Evolutionary conservation across 2,797 vertebrate genomes (phyloP).

Genomic region (Bradypus variegatus): DNA sequence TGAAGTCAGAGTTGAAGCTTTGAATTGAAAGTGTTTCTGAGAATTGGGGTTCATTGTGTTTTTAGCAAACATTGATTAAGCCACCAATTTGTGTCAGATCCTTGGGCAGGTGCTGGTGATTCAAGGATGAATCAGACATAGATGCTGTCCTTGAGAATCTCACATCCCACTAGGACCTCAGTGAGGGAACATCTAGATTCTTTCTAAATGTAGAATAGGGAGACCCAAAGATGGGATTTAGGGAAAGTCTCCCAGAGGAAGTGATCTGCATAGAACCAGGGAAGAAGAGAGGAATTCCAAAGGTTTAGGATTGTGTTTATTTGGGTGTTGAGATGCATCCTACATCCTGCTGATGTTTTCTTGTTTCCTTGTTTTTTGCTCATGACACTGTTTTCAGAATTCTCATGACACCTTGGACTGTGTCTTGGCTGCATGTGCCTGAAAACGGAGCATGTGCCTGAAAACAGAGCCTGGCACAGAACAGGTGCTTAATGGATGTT

Average conservation of each 20-base stretch:
- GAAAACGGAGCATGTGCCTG: neutral
- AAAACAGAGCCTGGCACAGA: neutral
- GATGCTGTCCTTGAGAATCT: neutral
- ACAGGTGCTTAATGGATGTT: neutral
- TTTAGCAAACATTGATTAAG: neutral
- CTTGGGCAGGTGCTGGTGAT: neutral
- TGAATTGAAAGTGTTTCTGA: slow-evolving; percentile 20
- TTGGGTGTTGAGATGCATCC: neutral
- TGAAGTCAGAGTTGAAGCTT: neutral
- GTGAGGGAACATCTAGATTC: neutral
- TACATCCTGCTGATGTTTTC: neutral
- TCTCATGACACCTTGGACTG: neutral
- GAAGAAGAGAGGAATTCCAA: neutral
- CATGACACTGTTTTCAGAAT: neutral
- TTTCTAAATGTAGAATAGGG: neutral
- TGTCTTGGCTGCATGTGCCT: neutral
- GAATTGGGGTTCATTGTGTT: neutral
- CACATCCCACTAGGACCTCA: neutral
- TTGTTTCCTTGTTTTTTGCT: neutral
- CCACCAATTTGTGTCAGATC: neutral
- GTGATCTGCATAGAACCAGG: neutral
- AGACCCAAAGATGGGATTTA: neutral
- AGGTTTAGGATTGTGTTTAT: neutral
- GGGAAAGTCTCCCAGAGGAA: neutral
- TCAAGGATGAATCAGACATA: neutral